These are phyloP conservation scores for Drosophila meridiana DNA, from an alignment of 2,888 invertebrate genomes.

Conservation along the genomic window DNA sequence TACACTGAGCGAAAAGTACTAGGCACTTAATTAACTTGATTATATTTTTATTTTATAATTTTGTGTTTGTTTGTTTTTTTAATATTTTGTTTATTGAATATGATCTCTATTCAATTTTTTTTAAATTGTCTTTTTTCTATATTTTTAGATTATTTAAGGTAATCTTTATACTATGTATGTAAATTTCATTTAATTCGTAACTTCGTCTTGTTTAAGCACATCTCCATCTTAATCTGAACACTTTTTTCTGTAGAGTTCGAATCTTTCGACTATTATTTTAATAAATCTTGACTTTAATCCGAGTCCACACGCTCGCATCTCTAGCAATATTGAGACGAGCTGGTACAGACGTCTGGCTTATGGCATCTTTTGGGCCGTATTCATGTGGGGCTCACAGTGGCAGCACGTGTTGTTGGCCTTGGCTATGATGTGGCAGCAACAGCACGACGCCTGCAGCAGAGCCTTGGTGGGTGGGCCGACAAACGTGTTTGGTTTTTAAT, in stretches of 20 bases:
- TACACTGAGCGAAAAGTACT: neutral
- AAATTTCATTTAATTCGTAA: too few species aligned
- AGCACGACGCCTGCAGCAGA: constrained; percentile 58
- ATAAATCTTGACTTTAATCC: neutral
- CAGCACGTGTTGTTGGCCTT: constrained; percentile 77
- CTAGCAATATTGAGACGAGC: constrained; percentile 13
- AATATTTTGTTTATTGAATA: too few species aligned
- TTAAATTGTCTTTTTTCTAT: too few species aligned
- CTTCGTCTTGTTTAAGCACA: neutral
- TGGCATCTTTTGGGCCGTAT: constrained; percentile 44
- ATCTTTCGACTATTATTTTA: too few species aligned
- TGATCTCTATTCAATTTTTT: too few species aligned
- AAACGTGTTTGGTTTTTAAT: constrained; percentile 79
- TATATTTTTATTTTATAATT: neutral
- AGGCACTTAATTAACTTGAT: neutral
- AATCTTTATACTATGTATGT: too few species aligned
- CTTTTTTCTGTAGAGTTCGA: too few species aligned
- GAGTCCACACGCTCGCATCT: constrained; percentile 18
- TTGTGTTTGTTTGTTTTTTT: neutral
- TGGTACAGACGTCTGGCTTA: constrained; percentile 13
- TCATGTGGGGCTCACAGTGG: constrained; percentile 21
- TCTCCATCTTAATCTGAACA: too few species aligned
- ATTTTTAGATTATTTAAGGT: too few species aligned
- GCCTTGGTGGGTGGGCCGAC: constrained; percentile 66
- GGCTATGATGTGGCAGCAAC: constrained; percentile 56